These are phyloP conservation scores for Gobio occitaniae DNA, from an alignment of 2,797 vertebrate genomes.

Conservation along the genomic window DNA sequence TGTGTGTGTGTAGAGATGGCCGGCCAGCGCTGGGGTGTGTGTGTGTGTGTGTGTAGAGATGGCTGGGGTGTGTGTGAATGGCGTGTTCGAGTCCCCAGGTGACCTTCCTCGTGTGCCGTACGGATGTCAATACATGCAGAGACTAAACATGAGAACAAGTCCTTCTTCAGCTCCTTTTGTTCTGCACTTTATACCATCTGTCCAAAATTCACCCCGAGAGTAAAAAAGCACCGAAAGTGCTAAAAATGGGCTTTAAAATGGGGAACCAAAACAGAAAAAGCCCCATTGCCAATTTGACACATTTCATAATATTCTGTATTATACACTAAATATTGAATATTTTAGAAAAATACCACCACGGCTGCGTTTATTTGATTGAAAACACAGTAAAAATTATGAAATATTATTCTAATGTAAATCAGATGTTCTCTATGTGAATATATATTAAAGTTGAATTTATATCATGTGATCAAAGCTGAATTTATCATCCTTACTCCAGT, in stretches of 20 bases:
- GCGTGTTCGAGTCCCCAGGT: background rate
- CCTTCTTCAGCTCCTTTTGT: conserved; percentile 3
- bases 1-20: background rate
- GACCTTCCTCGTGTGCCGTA: conserved; percentile 1
- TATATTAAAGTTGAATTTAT: too few species aligned
- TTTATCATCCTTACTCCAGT: too few species aligned
- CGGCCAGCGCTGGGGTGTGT: background rate
- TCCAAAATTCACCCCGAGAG: background rate
- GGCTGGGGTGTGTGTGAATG: background rate
- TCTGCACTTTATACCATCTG: background rate
- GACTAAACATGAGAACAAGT: background rate
- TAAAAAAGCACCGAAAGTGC: background rate
- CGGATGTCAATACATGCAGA: background rate
- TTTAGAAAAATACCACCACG: too few species aligned
- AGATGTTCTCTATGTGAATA: too few species aligned
- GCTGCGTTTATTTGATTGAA: too few species aligned
- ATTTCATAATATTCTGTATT: background rate
- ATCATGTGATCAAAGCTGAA: too few species aligned
- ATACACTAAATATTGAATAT: background rate
- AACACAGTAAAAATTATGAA: too few species aligned
- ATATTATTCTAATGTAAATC: too few species aligned
- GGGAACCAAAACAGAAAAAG: too few species aligned
- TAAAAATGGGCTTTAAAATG: background rate
- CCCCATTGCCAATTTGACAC: background rate
- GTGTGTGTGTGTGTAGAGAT: background rate